These are phyloP conservation scores for Homarus gammarus DNA, from an alignment of 2,888 invertebrate species.

Conservation along the genomic window DNA sequence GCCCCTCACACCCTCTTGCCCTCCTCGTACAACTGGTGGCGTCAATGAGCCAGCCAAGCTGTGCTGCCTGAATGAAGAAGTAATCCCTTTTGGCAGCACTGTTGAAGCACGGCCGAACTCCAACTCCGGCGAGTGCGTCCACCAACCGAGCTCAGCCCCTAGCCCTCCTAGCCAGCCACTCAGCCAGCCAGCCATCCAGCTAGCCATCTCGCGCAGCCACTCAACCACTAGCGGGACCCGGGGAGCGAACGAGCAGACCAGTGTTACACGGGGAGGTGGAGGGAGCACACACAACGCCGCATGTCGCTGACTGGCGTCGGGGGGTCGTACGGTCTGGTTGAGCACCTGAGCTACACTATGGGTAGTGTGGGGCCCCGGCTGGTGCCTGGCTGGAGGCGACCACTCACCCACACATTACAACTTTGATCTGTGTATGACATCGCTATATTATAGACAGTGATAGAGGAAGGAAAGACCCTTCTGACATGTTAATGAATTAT, in stretches of 20 bases:
- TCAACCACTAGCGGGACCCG: background rate
- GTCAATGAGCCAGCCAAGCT: conserved; percentile 13
- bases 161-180: too few species aligned
- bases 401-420: too few species aligned
- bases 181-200: background rate
- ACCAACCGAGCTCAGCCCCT: background rate
- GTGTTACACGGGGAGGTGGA: background rate
- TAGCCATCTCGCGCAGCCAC: background rate
- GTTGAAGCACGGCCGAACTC: conserved; percentile 21
- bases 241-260: background rate
- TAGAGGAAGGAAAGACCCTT: too few species aligned
- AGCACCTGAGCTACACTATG: background rate
- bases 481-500: too few species aligned
- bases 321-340: background rate
- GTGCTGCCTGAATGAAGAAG: conserved; percentile 13
- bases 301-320: background rate
- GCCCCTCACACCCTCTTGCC: background rate
- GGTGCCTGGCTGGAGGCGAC: background rate
- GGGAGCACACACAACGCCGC: background rate
- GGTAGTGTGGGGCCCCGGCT: background rate
- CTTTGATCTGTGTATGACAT: too few species aligned
- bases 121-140: background rate
- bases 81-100: conserved; percentile 19
- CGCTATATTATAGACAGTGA: too few species aligned
- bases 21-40: background rate